Conservation (phyloP, 2,888 invertebrate species). For the Catocala nupta region DNA sequence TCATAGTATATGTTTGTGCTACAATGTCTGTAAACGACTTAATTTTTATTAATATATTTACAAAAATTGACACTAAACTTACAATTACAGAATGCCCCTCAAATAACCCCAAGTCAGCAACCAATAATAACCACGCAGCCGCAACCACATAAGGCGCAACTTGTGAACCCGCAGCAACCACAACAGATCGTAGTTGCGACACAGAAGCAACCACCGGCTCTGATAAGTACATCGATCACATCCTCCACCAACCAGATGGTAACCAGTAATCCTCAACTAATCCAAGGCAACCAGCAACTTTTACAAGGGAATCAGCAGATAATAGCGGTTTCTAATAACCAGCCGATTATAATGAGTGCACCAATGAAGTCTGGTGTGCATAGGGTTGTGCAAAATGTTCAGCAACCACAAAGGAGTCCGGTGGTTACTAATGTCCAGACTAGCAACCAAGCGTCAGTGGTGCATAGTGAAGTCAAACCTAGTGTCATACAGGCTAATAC, state of each 20-base stretch:
- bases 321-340: slow-evolving; percentile 77
- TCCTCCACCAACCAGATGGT: slow-evolving; percentile 66
- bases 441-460: slow-evolving; percentile 53
- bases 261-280: slow-evolving; percentile 57
- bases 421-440: slow-evolving; percentile 56
- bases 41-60: not conserved
- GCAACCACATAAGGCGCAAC: slow-evolving; percentile 86
- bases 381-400: slow-evolving; percentile 70
- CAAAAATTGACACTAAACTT: slow-evolving; percentile 6
- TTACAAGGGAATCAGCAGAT: slow-evolving; percentile 75
- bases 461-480: slow-evolving; percentile 63
- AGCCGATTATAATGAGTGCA: slow-evolving; percentile 78
- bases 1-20: not conserved
- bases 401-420: slow-evolving; percentile 70
- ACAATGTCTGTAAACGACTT: not conserved
- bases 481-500: slow-evolving; percentile 65
- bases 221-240: slow-evolving; percentile 72
- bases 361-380: slow-evolving; percentile 73
- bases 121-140: slow-evolving; percentile 83
- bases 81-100: slow-evolving; percentile 73
- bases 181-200: slow-evolving; percentile 78
- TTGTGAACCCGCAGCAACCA: slow-evolving; percentile 70
- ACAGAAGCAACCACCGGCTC: slow-evolving; percentile 77
- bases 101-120: slow-evolving; percentile 82
- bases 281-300: slow-evolving; percentile 67